Conservation (phyloP, 2,888 invertebrate genomes). For the Nesidiocoris tenuis region DNA sequence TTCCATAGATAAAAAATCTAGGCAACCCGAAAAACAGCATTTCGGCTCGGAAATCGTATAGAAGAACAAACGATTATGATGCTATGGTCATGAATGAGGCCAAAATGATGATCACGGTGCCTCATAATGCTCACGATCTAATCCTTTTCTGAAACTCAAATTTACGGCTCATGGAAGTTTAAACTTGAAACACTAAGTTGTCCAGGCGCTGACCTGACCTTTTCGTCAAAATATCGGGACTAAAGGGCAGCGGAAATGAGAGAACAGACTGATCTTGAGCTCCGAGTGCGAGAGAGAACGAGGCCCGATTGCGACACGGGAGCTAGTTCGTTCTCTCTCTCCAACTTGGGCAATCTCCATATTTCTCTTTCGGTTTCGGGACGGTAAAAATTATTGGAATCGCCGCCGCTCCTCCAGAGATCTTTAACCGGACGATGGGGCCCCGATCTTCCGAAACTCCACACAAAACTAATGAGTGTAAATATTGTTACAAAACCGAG, state of each 20-base stretch:
- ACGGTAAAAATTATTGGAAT: constrained; percentile 23
- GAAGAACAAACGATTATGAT: no score
- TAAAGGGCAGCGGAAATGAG: constrained; percentile 1
- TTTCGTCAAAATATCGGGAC: constrained; percentile 14
- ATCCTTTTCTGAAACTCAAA: no score
- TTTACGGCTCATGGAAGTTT: no score
- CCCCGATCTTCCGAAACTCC: neutral
- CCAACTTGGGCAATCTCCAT: no score
- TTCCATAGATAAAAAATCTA: no score
- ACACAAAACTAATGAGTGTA: constrained; percentile 33
- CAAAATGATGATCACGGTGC: no score
- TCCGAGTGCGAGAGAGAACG: neutral
- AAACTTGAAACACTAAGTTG: constrained; percentile 3
- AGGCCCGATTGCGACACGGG: constrained; percentile 21
- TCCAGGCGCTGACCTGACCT: constrained; percentile 6
- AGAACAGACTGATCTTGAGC: neutral
- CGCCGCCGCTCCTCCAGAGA: neutral
- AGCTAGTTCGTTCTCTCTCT: constrained; percentile 17
- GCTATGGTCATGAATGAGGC: no score
- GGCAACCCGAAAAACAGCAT: no score
- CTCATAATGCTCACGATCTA: no score
- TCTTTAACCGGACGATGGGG: constrained; percentile 1
- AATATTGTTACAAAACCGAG: constrained; percentile 34
- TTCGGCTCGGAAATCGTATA: no score
- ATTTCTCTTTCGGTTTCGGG: neutral